Evolutionary conservation across 1,140 invertebrate genomes (phyloP).

Genomic region (Cecropterus lyciades): DNA sequence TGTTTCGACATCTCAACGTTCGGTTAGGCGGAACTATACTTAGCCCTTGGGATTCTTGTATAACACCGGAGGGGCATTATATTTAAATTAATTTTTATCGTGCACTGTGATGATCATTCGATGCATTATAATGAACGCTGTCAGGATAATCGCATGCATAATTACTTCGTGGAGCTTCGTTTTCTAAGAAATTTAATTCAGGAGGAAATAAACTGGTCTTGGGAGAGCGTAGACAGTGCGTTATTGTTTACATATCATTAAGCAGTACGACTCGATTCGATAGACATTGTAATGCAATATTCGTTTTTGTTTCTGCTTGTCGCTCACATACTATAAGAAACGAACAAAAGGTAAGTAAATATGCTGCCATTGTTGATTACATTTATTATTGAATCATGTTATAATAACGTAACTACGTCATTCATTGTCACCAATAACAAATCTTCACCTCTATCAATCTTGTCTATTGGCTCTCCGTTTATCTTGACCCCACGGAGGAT

Average conservation of each 20-base stretch:
- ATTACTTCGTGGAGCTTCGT: slow-evolving; percentile 8
- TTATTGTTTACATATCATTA: slow-evolving; percentile 3
- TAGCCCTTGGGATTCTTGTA: slow-evolving; percentile 29
- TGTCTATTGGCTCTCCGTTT: background rate
- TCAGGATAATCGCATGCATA: slow-evolving; percentile 21
- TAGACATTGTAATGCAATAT: too few species aligned
- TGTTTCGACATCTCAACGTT: background rate
- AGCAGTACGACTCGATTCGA: background rate
- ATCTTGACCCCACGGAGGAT: slow-evolving; percentile 3
- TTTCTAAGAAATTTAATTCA: slow-evolving; percentile 19
- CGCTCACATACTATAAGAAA: too few species aligned
- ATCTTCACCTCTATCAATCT: slow-evolving; percentile 17
- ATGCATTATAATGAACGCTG: slow-evolving; percentile 22
- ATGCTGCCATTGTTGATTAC: too few species aligned
- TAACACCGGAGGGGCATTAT: slow-evolving; percentile 28
- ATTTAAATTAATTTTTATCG: slow-evolving; percentile 34
- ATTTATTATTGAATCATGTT: too few species aligned
- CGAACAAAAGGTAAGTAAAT: too few species aligned
- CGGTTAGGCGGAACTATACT: slow-evolving; percentile 26
- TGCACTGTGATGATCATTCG: slow-evolving; percentile 17
- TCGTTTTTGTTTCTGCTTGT: too few species aligned
- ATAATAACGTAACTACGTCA: background rate
- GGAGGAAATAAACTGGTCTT: slow-evolving; percentile 15
- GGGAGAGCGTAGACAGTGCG: background rate
- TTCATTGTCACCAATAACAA: slow-evolving; percentile 8